These are phyloP conservation scores for Nyctibius bracteatus DNA, from an alignment of 2,113 vertebrate genomes.

Conservation along the genomic window DNA sequence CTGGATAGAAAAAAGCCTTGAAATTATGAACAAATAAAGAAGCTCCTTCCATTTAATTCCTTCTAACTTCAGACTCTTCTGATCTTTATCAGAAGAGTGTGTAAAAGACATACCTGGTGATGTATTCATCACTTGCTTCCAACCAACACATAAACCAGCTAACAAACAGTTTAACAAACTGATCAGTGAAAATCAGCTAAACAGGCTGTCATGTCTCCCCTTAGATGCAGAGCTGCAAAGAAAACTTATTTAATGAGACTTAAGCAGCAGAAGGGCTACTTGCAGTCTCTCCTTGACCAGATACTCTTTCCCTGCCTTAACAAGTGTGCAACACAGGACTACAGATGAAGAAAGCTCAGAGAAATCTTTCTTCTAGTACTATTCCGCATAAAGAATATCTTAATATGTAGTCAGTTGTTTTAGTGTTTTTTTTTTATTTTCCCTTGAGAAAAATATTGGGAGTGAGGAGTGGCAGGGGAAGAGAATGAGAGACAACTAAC, in stretches of 20 bases:
- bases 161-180: background rate
- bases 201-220: background rate
- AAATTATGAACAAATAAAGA: background rate
- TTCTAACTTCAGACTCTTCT: background rate
- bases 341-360: background rate
- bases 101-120: rapidly evolving
- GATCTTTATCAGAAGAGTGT: background rate
- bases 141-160: background rate
- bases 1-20: background rate
- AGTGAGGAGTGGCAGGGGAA: background rate
- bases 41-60: background rate
- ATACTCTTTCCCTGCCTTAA: background rate
- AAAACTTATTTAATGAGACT: background rate
- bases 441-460: background rate
- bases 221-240: background rate
- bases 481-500: background rate
- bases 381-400: background rate
- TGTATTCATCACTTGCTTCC: background rate
- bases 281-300: background rate
- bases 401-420: background rate
- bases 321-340: background rate
- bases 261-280: background rate
- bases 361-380: background rate
- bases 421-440: background rate
- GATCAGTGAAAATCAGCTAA: background rate